phyloP scores from a whole-genome alignment of 2,797 vertebrate species.

The Helarctos malayanus region DNA sequence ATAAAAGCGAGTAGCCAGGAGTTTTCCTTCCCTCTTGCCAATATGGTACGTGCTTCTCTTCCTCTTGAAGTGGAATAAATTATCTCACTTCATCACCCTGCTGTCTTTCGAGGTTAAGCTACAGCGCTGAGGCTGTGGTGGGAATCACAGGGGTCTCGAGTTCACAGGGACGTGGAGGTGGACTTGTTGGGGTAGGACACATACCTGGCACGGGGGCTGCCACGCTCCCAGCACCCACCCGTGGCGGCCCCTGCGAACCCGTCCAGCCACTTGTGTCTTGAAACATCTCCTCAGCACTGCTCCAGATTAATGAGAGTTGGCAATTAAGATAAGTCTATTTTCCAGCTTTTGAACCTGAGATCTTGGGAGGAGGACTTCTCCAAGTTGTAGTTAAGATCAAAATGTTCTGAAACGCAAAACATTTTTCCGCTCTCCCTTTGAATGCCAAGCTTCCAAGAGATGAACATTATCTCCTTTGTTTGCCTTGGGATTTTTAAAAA shows the following conservation, averaged over 20 bases:
- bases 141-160: neutral
- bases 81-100: neutral
- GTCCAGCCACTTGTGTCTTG: neutral
- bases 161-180: neutral
- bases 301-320: neutral
- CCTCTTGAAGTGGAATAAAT: neutral
- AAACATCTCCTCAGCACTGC: neutral
- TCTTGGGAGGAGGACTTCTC: neutral
- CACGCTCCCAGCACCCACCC: neutral
- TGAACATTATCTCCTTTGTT: neutral
- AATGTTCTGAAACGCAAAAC: neutral
- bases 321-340: neutral
- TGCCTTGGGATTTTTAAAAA: neutral
- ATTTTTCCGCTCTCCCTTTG: neutral
- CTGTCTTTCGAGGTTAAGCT: neutral
- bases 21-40: slow-evolving; percentile 38
- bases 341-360: neutral
- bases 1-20: slow-evolving; percentile 53
- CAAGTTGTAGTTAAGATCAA: neutral
- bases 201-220: fast-evolving
- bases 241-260: neutral
- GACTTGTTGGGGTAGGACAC: neutral
- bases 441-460: neutral
- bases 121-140: fast-evolving
- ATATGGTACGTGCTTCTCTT: neutral